Base-by-base conservation (phyloP, 2,113 vertebrate genomes). In the Emydocephalus ijimae region DNA sequence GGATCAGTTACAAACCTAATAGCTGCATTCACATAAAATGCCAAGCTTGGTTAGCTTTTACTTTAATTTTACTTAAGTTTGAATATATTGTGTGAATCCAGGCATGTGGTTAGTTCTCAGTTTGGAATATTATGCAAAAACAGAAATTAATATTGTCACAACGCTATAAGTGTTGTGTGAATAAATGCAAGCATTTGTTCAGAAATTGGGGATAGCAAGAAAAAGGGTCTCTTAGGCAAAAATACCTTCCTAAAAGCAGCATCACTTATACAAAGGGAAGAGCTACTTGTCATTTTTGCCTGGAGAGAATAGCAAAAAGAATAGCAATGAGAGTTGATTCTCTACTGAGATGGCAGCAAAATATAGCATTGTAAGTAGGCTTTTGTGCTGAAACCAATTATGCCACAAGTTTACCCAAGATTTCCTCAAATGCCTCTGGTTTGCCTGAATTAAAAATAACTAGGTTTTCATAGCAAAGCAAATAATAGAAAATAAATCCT, bases 401-500 rank as follows among this genome's bases (percentile, higher is more conserved):
- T 2, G 69, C n/a, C 52, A 81, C n/a, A 34, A n/a, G 57, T 55
- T 55, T 18, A 43, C 57, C 11, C 64, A 57, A 86, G 74, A 15
- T 45, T 45, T 91, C 23, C 21, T 2, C 54, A 86, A 29, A 26
- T 45, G 39, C 52, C 45, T 85, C 85, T 8, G 8, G 21, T 43
- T 56, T 56, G 50, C 29, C 56, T 57, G 4, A 59, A 59, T 91
- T 59, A 86, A 45, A 69, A 90, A 34, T 34, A 90, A 52, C 12
- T 54, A 50, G 55, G 6, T 5, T 90, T 90, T 81, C 10, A 55
- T 86, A 39, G 34, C 74, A 91, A 85, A 56, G 15, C 34, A 59
- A 43, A 56, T 6, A 15, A n/a, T 85, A 55, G n/a, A 64, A 90
- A 89, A 90, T 50, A 55, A 96, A 95, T 94, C 94, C 93, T 96